Base-by-base conservation (phyloP, 1,140 invertebrate species). In the Aphidius ervi region DNA sequence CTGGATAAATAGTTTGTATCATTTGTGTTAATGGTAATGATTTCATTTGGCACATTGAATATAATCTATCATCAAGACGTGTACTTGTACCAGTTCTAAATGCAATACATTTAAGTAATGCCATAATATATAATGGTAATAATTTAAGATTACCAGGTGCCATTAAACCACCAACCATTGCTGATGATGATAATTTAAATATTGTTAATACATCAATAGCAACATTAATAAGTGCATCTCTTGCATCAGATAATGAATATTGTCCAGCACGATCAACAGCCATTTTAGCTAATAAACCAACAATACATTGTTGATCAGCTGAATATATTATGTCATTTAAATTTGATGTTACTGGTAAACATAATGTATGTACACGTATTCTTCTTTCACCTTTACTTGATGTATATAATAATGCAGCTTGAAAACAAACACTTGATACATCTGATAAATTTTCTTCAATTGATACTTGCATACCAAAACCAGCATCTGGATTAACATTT, bases 401-500 rank as follows among this genome's bases (percentile, higher is more conserved):
- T 2, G 98, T 99, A 70, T 99, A 99, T 0, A 99, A 83, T 46
- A 99, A 76, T 10, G 98, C 97, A 5, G 96, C 96, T 82, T 99
- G 98, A 83, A 99, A 98, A 81, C 94, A 97, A 52, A 97, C 93
- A 52, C 85, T 91, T 70, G 92, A 90, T 9, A 89, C 81, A 70
- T 97, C 94, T 0, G 88, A 85, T 1, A 99, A 80, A 71, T 85
- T 90, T 74, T 99, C 97, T 64, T 99, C 96, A 41, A 98, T 93
- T 5, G 92, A 86, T 46, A 98, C 87, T 83, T 99, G 97, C 90
- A 99, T 98, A 20, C 93, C 97, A 80, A 97, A 98, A 20, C 95
- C 96, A 41, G 95, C 89, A 81, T 99, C 98, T 0, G 97, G 97
- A 81, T 97, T 99, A 48, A 98, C 90, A 82, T 99, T 99, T 39